These are phyloP conservation scores for Tetramorium bicarinatum DNA, from an alignment of 2,888 invertebrate genomes.

Conservation along the genomic window DNA sequence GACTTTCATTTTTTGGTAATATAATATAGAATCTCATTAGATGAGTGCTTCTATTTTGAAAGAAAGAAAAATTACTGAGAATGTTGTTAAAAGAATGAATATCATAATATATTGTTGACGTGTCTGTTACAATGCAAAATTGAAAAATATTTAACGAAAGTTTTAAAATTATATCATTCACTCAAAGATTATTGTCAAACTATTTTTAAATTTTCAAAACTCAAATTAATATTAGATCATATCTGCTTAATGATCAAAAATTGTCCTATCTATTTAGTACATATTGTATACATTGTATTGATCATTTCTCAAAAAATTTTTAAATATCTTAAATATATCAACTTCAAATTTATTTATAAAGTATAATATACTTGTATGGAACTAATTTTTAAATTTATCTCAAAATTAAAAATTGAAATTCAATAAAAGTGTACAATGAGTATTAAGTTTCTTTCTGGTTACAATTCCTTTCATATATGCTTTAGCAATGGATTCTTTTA, in stretches of 20 bases:
- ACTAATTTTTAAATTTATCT: conserved; percentile 3
- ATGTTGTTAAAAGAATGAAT: conserved; percentile 43
- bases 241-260: conserved; percentile 5
- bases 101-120: conserved; percentile 35
- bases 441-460: conserved; percentile 69
- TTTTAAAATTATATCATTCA: conserved; percentile 22
- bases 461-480: conserved; percentile 69
- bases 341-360: conserved; percentile 16
- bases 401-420: conserved; percentile 47
- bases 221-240: conserved; percentile 4
- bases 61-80: conserved; percentile 22
- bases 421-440: conserved; percentile 67
- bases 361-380: neutral
- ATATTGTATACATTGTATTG: neutral
- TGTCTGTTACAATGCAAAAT: conserved; percentile 30
- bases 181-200: neutral
- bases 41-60: conserved; percentile 25
- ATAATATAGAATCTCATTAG: conserved; percentile 31
- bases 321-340: neutral
- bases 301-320: conserved; percentile 7
- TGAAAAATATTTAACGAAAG: conserved; percentile 20
- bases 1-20: conserved; percentile 30
- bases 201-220: conserved; percentile 31
- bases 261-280: neutral
- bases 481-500: conserved; percentile 39